A percentile compares a stretch with the other conserved stretches of the same genome.
phyloP scores from a whole-genome alignment of 2,797 vertebrate genomes.

The Fundulus diaphanus region DNA sequence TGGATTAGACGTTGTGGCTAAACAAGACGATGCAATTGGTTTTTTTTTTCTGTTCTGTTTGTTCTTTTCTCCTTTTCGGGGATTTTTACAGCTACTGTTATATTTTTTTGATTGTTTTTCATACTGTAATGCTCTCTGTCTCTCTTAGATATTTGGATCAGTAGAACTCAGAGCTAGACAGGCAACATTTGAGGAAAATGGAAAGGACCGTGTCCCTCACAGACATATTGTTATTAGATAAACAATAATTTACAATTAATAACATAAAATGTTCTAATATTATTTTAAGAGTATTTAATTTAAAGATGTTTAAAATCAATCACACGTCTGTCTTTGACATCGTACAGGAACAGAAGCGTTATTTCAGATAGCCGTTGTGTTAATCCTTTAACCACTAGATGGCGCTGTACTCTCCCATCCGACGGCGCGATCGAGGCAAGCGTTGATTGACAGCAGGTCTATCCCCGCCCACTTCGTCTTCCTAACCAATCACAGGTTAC shows the following conservation, averaged over 20 bases:
- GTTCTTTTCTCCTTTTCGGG: constrained; percentile 18
- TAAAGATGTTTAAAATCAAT: not conserved
- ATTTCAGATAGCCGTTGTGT: not conserved
- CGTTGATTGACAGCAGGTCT: not conserved
- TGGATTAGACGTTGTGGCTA: not conserved
- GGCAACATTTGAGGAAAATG: constrained; percentile 55
- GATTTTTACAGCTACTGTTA: constrained; percentile 30
- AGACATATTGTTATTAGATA: constrained; percentile 45
- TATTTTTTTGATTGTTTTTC: constrained; percentile 13
- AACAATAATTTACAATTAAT: not conserved
- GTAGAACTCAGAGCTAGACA: constrained; percentile 60
- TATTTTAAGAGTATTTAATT: not conserved
- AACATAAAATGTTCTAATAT: not conserved
- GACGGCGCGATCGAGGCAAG: not conserved
- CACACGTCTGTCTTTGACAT: not conserved
- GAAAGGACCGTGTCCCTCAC: constrained; percentile 59
- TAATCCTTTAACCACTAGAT: constrained; percentile 39
- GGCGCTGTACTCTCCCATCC: constrained; percentile 36
- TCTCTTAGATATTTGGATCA: constrained; percentile 58
- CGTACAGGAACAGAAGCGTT: not conserved
- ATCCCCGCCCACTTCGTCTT: constrained; percentile 38
- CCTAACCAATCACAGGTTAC: constrained; percentile 73
- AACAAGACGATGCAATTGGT: not conserved
- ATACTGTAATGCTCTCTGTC: constrained; percentile 10
- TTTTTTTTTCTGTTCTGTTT: constrained; percentile 16